Base-by-base conservation (phyloP, 2,113 vertebrate species). In the Hyperopisus bebe region DNA sequence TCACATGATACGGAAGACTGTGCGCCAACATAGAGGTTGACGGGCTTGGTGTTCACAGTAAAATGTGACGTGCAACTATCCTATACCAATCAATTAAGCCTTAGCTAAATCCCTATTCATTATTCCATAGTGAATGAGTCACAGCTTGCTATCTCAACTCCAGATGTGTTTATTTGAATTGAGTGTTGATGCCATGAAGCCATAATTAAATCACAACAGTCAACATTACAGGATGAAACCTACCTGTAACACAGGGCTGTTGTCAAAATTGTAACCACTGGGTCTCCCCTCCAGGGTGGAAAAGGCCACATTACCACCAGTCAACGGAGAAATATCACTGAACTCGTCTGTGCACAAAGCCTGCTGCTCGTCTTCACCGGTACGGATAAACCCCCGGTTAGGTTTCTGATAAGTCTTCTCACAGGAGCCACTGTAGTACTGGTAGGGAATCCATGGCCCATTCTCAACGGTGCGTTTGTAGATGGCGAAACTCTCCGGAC, bases 271-370 rank as follows among this genome's bases (percentile, higher is more conserved):
- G 94, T 99, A 98, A 62, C 97, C 98, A 0, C 98, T 98, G 88
- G 98, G 98, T 0, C 98, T 95, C 0, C 98, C 98, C 94, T 99
- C 98, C 51, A 99, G 95, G 0, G 98, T 99, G 0, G 98, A 99
- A 93, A 99, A 99, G 6, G 98, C 98, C 94, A 99, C 98, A 0
- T 99, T 99, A 55, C 98, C 98, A 0, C 98, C 98, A 0, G 98
- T 99, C 87, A 99, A 97, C 0, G 98, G 98, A 3, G 98, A 99
- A 91, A 99, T 99, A 95, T 99, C 98, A 11, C 98, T 99, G 96
- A 99, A 99, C 86, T 99, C 98, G 8, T 99, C 98, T 0, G 98
- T 99, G 93, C 98, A 99, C 90, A 98, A 94, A 0, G 98, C 98
- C 93, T 98, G 97, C 96, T 98, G 97, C 94, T 99, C 98, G 0